Percentiles rank a stretch among this genome's conserved stretches.
Conservation (phyloP, 2,888 invertebrate genomes). For the Willowsia nigromaculata region DNA sequence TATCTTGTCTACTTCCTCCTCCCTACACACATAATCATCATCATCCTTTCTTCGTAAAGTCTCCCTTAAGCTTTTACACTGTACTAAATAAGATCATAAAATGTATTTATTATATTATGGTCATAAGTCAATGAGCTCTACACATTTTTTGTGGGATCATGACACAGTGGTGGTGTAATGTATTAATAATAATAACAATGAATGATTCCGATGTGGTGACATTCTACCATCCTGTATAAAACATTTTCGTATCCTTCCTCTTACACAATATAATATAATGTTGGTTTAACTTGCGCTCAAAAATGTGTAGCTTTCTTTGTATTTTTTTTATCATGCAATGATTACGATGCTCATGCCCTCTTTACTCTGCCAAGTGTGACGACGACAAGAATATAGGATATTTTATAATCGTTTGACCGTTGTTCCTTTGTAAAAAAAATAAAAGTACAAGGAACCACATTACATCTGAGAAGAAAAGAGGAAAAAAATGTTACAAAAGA, state of each 20-base stretch:
- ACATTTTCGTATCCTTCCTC: not conserved
- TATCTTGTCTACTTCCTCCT: not conserved
- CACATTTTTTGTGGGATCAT: not conserved
- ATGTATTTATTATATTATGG: not conserved
- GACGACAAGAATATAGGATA: constrained; percentile 14
- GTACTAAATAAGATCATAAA: not conserved
- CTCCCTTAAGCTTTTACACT: not conserved
- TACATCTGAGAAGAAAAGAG: not conserved
- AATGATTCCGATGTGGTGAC: constrained; percentile 17
- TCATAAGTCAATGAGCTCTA: not conserved
- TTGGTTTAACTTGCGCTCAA: not conserved
- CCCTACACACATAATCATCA: not conserved
- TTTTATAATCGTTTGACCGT: constrained; percentile 59
- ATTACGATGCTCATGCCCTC: constrained; percentile 11
- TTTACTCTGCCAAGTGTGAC: constrained; percentile 38
- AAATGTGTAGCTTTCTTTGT: not conserved
- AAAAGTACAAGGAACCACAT: not conserved
- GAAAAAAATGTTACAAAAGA: not conserved
- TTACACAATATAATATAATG: not conserved
- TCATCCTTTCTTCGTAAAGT: not conserved
- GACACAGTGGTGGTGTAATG: not conserved
- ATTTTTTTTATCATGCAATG: constrained; percentile 1
- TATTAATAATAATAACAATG: constrained; percentile 10
- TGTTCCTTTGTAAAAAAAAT: not conserved
- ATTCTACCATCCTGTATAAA: not conserved